Percentiles rank a stretch among this genome's conserved stretches.
phyloP scores from a whole-genome alignment of 64 coral and sea anemone genomes.

The Platygyra sinensis region DNA sequence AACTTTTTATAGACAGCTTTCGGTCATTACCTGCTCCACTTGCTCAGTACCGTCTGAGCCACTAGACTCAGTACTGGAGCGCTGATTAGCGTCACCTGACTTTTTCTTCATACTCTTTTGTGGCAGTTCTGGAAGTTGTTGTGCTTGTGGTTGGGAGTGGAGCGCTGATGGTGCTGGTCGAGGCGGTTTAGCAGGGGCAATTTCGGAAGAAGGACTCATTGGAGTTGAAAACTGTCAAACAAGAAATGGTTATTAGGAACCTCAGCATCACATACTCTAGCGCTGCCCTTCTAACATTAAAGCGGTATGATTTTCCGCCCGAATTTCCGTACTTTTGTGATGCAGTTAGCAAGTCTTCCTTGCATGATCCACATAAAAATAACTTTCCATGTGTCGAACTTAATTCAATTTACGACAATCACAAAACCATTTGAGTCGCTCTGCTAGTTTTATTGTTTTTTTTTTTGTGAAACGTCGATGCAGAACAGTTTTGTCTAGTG shows the following conservation, averaged over 20 bases:
- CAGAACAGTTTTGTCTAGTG: too few relatives aligned
- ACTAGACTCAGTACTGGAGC: conserved; percentile 36
- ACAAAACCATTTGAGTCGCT: too few relatives aligned
- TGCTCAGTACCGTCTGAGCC: conserved; percentile 37
- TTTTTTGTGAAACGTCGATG: too few relatives aligned
- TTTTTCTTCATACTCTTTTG: background rate
- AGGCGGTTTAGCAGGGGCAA: conserved; percentile 28
- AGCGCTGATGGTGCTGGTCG: conserved; percentile 9
- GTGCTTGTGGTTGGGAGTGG: too few relatives aligned
- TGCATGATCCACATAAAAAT: too few relatives aligned
- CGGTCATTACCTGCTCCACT: conserved; percentile 32
- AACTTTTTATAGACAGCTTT: background rate
- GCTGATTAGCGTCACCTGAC: background rate
- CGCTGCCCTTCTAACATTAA: too few relatives aligned
- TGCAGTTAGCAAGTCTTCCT: too few relatives aligned
- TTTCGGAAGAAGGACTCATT: background rate
- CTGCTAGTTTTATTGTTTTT: too few relatives aligned
- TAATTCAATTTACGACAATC: too few relatives aligned
- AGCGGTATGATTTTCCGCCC: too few relatives aligned
- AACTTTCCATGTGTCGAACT: too few relatives aligned
- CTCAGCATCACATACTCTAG: background rate
- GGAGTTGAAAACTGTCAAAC: background rate
- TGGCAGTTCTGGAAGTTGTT: background rate
- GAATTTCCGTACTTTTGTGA: too few relatives aligned
- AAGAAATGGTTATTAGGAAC: background rate